Conservation (phyloP, 2,113 vertebrate genomes). For the Tachycineta bicolor region DNA sequence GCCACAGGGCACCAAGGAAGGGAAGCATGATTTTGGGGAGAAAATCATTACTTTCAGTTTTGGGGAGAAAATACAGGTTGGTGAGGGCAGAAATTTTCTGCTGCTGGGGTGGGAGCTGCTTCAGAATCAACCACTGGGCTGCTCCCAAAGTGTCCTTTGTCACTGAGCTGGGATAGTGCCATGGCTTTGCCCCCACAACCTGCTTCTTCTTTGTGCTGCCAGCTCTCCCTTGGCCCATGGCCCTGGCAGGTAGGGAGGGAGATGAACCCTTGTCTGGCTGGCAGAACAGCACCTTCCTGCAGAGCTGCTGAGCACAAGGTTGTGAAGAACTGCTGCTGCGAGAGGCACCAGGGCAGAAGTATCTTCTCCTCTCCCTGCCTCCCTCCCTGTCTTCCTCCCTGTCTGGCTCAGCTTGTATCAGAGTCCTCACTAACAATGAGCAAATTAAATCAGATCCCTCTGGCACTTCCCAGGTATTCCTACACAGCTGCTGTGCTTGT, state of each 20-base stretch:
- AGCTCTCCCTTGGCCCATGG: background rate
- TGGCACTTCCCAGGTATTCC: background rate
- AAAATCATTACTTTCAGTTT: background rate
- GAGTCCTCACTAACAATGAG: background rate
- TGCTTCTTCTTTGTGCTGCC: background rate
- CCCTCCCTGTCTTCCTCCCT: background rate
- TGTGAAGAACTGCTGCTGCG: rapidly evolving
- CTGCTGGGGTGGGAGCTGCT: background rate
- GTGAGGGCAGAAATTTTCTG: background rate
- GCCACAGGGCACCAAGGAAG: background rate
- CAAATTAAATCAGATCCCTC: background rate
- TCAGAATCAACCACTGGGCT: background rate
- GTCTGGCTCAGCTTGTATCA: background rate
- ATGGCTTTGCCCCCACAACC: background rate
- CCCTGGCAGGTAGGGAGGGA: background rate
- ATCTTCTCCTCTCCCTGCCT: background rate
- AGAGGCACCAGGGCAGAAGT: background rate
- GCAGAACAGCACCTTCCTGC: background rate
- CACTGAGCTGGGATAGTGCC: background rate
- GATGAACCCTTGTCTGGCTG: background rate
- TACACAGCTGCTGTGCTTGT: background rate
- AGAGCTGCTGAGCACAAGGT: background rate
- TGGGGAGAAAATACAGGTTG: background rate
- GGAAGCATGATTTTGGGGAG: background rate
- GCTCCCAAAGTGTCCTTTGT: background rate